Evolutionary conservation across 2,888 invertebrate species (phyloP).

Genomic region (Artemia sinica): DNA sequence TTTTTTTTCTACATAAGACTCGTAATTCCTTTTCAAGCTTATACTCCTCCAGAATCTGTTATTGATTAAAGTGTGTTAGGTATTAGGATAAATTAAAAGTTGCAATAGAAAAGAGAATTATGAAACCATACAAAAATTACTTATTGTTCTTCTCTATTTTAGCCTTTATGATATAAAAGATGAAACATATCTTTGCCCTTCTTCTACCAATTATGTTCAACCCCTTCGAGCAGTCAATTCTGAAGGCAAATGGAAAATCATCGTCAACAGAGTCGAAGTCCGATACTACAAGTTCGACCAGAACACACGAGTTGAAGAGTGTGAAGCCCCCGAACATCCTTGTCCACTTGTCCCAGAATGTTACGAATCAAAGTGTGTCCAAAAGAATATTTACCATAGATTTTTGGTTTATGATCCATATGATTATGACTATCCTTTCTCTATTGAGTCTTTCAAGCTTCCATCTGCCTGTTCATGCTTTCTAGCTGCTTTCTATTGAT

Average conservation of each 20-base stretch:
- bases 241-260: constrained; percentile 26
- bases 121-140: no score
- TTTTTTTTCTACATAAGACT: no score
- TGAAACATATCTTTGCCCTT: constrained; percentile 27
- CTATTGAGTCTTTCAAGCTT: constrained; percentile 27
- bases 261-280: constrained; percentile 26
- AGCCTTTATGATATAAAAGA: constrained; percentile 22
- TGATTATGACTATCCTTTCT: constrained; percentile 28
- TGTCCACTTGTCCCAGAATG: constrained; percentile 27
- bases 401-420: constrained; percentile 27
- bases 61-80: no score
- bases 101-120: no score
- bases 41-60: no score
- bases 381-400: constrained; percentile 27
- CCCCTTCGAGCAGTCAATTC: constrained; percentile 26
- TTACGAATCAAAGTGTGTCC: constrained; percentile 27
- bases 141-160: neutral
- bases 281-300: constrained; percentile 25
- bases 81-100: no score
- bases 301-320: constrained; percentile 25
- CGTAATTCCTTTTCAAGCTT: no score
- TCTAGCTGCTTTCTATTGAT: constrained; percentile 23
- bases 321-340: constrained; percentile 22
- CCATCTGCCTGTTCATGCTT: constrained; percentile 27
- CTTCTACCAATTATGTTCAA: constrained; percentile 25